Conservation (phyloP, 2,797 vertebrate genomes). For the Hippoglossus hippoglossus region DNA sequence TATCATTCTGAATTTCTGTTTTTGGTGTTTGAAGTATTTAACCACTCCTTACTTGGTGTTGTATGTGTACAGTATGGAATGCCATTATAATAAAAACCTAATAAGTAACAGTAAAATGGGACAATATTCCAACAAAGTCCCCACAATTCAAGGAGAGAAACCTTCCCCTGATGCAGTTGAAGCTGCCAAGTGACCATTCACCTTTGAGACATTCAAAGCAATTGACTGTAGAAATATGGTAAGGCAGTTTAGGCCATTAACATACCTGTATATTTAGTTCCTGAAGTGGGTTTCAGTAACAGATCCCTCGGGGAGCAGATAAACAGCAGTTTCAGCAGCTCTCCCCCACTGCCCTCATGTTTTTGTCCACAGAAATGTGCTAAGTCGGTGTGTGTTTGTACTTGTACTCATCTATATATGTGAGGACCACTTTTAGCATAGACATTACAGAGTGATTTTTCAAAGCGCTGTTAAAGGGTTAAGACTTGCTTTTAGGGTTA, state of each 20-base stretch:
- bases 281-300: constrained; percentile 68
- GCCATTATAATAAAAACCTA: not conserved
- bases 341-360: constrained; percentile 36
- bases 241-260: constrained; percentile 59
- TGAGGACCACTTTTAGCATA: too few species aligned
- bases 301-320: constrained; percentile 47
- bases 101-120: not conserved
- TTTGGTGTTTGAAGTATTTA: not conserved
- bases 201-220: constrained; percentile 44
- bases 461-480: too few species aligned
- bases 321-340: constrained; percentile 68
- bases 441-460: constrained; percentile 22
- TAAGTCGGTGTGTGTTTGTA: not conserved
- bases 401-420: too few species aligned
- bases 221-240: constrained; percentile 49
- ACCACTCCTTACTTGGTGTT: not conserved
- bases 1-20: too few species aligned
- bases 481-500: too few species aligned
- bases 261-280: constrained; percentile 69
- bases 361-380: constrained; percentile 17
- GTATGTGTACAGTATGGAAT: not conserved
- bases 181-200: constrained; percentile 40
- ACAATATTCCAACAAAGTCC: not conserved
- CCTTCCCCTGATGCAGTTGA: constrained; percentile 9
- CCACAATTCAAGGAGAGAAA: constrained; percentile 3